Base-by-base conservation (phyloP, 2,797 vertebrate species). In the Coilia nasus region DNA sequence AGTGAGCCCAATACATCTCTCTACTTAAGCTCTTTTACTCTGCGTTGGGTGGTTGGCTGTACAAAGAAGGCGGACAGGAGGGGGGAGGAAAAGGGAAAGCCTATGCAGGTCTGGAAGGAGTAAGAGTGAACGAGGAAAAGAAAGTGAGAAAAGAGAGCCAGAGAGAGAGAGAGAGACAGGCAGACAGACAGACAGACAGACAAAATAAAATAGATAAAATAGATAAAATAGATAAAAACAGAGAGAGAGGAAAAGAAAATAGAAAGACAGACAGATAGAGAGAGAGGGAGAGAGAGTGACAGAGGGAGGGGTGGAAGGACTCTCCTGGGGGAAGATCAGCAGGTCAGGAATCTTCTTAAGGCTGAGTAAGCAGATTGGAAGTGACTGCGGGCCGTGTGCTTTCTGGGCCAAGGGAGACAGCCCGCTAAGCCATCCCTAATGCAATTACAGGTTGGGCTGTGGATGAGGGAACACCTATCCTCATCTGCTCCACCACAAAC, bases 401-500 rank as follows among this genome's bases (percentile, higher is more conserved):
- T 46, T 57, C 81, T 83, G 78, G 85, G 44, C 81, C 80, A 62
- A 87, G 85, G 82, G 17, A 54, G 85, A 87, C 83, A 83, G 83
- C 47, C 67, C 21, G 59, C 86, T 92, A 89, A 92, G 87, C 88
- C 84, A 50, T 80, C 31, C 41, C 35, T 89, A 91, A 88, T 85
- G 82, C 6, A 44, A 17, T 78, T 78, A 78, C 6, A 7, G 14
- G 31, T 41, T 28, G 31, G 71, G 71, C 35, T 44, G 6, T 15
- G 9, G 35, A 15, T 78, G 71, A 35, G 71, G 35, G 31, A 71
- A 5, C 28, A 35, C 67, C 67, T 44, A 21, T 35, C 31, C 15
- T 78, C 6, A 44, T 19, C 35, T 17, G 15, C 71, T 17, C 71
- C 35, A 44, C 35, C 31, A 78, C 15, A 21, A 71, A 44, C 67